Conservation (phyloP, 1,140 invertebrate genomes). For the Paraescarpia echinospica region DNA sequence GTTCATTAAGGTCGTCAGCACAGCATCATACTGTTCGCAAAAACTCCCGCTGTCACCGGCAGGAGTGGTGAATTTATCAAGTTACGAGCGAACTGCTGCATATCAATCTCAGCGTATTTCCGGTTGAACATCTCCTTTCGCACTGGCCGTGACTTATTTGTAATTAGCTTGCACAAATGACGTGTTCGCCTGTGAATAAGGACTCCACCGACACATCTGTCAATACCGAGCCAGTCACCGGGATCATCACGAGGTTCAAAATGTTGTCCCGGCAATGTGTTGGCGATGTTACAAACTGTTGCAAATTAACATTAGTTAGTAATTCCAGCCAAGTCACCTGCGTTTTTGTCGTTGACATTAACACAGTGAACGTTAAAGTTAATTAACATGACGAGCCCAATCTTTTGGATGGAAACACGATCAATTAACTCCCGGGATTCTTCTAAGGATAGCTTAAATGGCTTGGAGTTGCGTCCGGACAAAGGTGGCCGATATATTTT, state of each 20-base stretch:
- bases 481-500: background rate
- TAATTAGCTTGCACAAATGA: background rate
- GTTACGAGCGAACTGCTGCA: background rate
- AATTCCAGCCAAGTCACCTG: background rate
- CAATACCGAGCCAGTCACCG: background rate
- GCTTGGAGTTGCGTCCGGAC: background rate
- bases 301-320: background rate
- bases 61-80: background rate
- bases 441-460: too few species aligned
- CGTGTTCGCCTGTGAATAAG: background rate
- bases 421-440: background rate
- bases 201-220: background rate
- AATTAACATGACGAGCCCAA: background rate
- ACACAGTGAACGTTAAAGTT: background rate
- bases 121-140: background rate
- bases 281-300: background rate
- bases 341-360: background rate
- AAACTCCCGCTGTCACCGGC: background rate
- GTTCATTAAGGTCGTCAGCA: background rate
- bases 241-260: background rate
- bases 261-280: background rate
- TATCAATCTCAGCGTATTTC: too few species aligned
- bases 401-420: background rate
- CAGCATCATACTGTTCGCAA: background rate
- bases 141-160: background rate